A percentile compares a stretch with the other conserved stretches of the same genome.
Evolutionary conservation across 2,113 vertebrate genomes (phyloP).

Genomic region (Numenius arquata): DNA sequence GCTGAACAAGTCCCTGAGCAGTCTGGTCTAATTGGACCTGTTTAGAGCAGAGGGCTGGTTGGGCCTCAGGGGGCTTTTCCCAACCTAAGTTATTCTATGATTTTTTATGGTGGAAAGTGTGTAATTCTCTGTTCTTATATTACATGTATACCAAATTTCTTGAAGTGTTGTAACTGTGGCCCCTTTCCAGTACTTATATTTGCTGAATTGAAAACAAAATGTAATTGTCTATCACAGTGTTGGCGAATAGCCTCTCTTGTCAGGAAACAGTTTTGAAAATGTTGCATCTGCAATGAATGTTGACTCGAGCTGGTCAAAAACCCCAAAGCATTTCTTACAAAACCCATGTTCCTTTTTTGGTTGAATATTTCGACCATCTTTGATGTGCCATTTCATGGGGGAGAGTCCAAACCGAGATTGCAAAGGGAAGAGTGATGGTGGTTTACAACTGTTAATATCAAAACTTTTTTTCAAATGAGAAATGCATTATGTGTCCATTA

Average conservation of each 20-base stretch:
- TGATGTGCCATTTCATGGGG: conserved; percentile 5
- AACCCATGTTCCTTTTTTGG: conserved; percentile 50
- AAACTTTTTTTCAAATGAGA: not conserved
- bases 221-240: not conserved
- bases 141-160: not conserved
- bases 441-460: conserved; percentile 9
- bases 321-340: conserved; percentile 20
- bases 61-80: not conserved
- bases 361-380: not conserved
- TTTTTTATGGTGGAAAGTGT: not conserved
- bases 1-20: not conserved
- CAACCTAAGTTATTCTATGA: not conserved
- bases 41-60: not conserved
- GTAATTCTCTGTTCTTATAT: not conserved
- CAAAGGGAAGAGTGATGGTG: conserved; percentile 22
- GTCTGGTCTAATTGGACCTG: not conserved
- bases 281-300: not conserved
- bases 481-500: not conserved
- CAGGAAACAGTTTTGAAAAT: conserved; percentile 13
- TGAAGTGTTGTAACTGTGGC: not conserved
- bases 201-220: not conserved
- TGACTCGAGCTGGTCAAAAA: not conserved
- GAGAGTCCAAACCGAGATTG: conserved; percentile 28
- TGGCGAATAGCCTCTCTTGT: not conserved
- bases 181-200: not conserved